Evolutionary conservation across 2,888 invertebrate genomes (phyloP).

Genomic region (Drosophila vallismaia): DNA sequence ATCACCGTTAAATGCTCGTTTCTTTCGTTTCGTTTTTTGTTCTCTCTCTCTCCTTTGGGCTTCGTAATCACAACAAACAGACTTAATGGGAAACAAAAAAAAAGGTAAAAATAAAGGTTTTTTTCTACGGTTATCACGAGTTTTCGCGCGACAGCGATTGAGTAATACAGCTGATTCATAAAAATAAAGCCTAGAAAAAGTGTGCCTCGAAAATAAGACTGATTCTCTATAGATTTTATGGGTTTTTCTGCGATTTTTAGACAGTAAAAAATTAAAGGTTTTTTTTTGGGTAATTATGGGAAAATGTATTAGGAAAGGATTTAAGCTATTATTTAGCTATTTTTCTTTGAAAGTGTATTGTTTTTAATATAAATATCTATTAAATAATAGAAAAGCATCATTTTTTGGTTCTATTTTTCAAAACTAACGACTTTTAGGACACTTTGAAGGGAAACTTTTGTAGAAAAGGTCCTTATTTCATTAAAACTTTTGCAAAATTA

Average conservation of each 20-base stretch:
- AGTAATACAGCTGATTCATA: slow-evolving; percentile 58
- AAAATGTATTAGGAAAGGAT: no score
- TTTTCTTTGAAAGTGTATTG: no score
- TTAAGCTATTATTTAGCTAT: no score
- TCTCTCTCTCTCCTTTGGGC: neutral
- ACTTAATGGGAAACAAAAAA: slow-evolving; percentile 7
- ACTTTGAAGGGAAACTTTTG: no score
- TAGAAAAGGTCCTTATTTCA: no score
- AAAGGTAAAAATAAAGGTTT: no score
- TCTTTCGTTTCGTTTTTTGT: slow-evolving; percentile 1
- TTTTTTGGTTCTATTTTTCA: no score
- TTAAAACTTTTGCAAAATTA: no score
- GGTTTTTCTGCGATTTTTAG: neutral
- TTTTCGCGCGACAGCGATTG: slow-evolving; percentile 50
- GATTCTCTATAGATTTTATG: neutral
- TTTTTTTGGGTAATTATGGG: neutral
- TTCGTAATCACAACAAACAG: slow-evolving; percentile 21
- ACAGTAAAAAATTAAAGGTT: neutral
- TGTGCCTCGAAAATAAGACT: neutral
- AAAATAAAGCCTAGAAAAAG: neutral
- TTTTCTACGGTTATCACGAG: slow-evolving; percentile 61
- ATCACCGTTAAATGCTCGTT: neutral
- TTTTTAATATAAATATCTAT: no score
- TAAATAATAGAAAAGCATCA: no score
- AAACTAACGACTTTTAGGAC: no score